Conservation (phyloP, 2,888 invertebrate species). For the Tiphia femorata region DNA sequence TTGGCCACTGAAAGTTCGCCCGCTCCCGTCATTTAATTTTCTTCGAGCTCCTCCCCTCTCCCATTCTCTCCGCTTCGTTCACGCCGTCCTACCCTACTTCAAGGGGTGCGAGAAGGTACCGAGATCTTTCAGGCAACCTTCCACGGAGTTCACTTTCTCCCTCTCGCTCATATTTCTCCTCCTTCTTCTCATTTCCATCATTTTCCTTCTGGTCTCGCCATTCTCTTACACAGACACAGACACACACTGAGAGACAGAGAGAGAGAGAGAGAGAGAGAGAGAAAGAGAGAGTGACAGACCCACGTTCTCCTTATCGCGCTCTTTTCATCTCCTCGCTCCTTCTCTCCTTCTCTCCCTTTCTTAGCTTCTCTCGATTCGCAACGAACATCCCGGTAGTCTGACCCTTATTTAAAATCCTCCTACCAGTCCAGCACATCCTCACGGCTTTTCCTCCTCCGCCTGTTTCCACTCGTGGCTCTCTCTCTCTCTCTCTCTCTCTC, state of each 20-base stretch:
- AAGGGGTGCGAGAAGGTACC: too few species aligned
- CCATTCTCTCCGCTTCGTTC: conserved; percentile 2
- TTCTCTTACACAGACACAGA: too few species aligned
- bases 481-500: neutral
- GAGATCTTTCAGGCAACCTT: too few species aligned
- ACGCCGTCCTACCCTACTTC: too few species aligned
- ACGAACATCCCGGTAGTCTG: conserved; percentile 12
- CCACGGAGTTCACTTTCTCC: too few species aligned
- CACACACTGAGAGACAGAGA: neutral
- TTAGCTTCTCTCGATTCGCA: conserved; percentile 4
- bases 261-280: neutral
- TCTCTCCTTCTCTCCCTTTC: conserved; percentile 20
- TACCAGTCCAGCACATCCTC: conserved; percentile 43
- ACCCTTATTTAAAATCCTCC: conserved; percentile 47
- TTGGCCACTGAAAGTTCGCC: conserved; percentile 26
- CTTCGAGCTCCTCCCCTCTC: conserved; percentile 33
- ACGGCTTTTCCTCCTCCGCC: neutral
- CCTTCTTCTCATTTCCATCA: too few species aligned
- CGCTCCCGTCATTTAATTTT: conserved; percentile 54
- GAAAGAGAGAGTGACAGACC: conserved; percentile 35
- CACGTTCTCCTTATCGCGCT: conserved; percentile 53
- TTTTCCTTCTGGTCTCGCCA: too few species aligned
- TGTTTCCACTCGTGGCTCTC: neutral
- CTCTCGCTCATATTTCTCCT: conserved; percentile 15
- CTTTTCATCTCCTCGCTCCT: conserved; percentile 18